Evolutionary conservation across 2,888 invertebrate genomes (phyloP), one percentile per base, ranked within the genome.

Genomic region (Slavum lentiscoides): DNA sequence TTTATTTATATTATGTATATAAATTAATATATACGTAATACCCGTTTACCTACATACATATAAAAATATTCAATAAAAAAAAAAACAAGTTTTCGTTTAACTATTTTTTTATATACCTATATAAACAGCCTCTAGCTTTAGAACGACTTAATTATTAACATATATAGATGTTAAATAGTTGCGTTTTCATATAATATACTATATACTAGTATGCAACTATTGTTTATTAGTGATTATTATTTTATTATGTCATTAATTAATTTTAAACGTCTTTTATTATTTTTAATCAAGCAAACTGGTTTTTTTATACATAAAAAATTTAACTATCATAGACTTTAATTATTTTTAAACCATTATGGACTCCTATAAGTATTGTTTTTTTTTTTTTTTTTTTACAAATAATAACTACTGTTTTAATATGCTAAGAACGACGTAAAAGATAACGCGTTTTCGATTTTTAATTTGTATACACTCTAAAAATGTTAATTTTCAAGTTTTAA

Each of bases 221-320:
- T 30, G 30, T 30, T 2, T 30, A 2, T 4, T 30, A 30, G 1
- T 30, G 30, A 30, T 30, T 30, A 30, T 30, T 30, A 30, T 62
- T 62, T 74, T n/a, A 53, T 62, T 74, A 30, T 53, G 13, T 30
- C 6, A 53, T 53, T 49, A 74, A 74, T 74, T 74, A 73, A 30
- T 30, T 62, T 62, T 30, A 30, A 49, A 49, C 7, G 8, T 62
- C 8, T 37, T 72, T n/a, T n/a, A n/a, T n/a, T n/a, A n/a, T 59
- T 39, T 72, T 73, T 49, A 23, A 61, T 37, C n/a, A 17, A 7
- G 43, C 23, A 6, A 73, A 73, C 7, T 74, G 30, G 11, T 62
- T 62, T 53, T 61, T 23, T 30, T n/a, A 62, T 23, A 21, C 39
- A 23, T 72, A 19, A 72, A 43, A 43, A 43, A 61, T 11, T 23